A percentile compares a stretch with the other conserved stretches of the same genome.
phyloP scores from a whole-genome alignment of 2,888 invertebrate species.

The Ormyrus pomaceus region DNA sequence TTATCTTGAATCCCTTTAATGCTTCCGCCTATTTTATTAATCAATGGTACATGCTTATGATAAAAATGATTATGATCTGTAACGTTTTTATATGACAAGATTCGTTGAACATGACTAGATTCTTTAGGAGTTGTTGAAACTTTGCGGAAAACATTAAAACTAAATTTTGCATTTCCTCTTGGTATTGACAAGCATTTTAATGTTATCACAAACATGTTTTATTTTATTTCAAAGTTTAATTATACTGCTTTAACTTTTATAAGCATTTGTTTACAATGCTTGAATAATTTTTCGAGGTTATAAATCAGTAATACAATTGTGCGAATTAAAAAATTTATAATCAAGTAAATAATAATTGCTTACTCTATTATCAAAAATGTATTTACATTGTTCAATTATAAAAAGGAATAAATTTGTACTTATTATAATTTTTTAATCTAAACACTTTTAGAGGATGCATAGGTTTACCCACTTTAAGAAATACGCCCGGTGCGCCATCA shows the following conservation, averaged over 20 bases:
- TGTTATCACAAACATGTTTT: conserved; percentile 20
- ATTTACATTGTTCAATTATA: conserved; percentile 2
- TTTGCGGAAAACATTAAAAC: not conserved
- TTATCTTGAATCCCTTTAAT: conserved; percentile 63
- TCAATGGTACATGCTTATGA: not conserved
- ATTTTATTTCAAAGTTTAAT: not conserved
- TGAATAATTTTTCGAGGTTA: not conserved
- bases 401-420: not conserved
- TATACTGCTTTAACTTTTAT: not conserved
- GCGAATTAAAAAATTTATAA: not conserved
- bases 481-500: not conserved
- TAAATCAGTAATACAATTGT: not conserved
- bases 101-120: not conserved
- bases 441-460: too few relatives aligned
- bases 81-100: not conserved
- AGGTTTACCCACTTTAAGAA: too few relatives aligned
- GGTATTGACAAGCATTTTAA: conserved; percentile 6
- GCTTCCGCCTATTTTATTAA: not conserved
- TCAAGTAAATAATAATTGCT: not conserved
- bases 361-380: not conserved
- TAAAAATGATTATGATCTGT: not conserved
- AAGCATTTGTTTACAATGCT: conserved; percentile 38
- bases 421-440: not conserved
- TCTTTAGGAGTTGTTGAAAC: conserved; percentile 12
- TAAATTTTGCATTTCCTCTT: not conserved